These are phyloP conservation scores for Enteromius afrohamiltoni DNA, from an alignment of 2,797 vertebrate genomes.

Conservation along the genomic window DNA sequence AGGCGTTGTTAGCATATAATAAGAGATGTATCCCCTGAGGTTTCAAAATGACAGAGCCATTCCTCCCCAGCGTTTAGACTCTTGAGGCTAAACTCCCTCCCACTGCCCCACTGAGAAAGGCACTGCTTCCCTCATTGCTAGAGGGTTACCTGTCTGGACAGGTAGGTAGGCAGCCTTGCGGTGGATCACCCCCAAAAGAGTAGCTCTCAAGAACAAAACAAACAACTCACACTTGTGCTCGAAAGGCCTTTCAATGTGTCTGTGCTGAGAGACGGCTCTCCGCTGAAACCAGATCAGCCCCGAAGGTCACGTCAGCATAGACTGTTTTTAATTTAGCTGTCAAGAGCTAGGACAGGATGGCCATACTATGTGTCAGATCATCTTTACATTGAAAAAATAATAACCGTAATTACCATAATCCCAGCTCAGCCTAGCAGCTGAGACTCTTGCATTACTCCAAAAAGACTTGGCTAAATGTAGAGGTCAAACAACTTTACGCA, in stretches of 20 bases:
- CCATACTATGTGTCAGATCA: constrained; percentile 64
- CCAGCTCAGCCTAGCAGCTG: constrained; percentile 68
- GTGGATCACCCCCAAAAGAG: constrained; percentile 70
- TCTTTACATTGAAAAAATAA: constrained; percentile 74
- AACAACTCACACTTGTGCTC: constrained; percentile 56
- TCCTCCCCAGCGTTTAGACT: constrained; percentile 66
- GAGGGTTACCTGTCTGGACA: constrained; percentile 77
- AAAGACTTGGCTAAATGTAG: constrained; percentile 67
- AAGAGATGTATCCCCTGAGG: constrained; percentile 73
- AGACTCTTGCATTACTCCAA: constrained; percentile 64
- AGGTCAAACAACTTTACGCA: constrained; percentile 76
- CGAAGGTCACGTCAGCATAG: constrained; percentile 66
- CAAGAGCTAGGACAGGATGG: constrained; percentile 64
- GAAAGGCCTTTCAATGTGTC: constrained; percentile 24
- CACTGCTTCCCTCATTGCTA: constrained; percentile 66
- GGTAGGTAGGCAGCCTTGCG: constrained; percentile 76
- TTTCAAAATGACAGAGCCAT: constrained; percentile 70
- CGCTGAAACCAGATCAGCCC: constrained; percentile 67
- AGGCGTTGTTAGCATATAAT: constrained; percentile 76
- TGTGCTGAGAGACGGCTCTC: constrained; percentile 53
- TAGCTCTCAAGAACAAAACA: constrained; percentile 64
- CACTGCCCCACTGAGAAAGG: constrained; percentile 48
- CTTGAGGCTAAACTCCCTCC: constrained; percentile 69
- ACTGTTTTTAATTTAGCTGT: constrained; percentile 78
- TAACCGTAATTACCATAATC: constrained; percentile 80